These are phyloP conservation scores for Montifringilla adamsi DNA, from an alignment of 2,113 vertebrate species.

Conservation along the genomic window DNA sequence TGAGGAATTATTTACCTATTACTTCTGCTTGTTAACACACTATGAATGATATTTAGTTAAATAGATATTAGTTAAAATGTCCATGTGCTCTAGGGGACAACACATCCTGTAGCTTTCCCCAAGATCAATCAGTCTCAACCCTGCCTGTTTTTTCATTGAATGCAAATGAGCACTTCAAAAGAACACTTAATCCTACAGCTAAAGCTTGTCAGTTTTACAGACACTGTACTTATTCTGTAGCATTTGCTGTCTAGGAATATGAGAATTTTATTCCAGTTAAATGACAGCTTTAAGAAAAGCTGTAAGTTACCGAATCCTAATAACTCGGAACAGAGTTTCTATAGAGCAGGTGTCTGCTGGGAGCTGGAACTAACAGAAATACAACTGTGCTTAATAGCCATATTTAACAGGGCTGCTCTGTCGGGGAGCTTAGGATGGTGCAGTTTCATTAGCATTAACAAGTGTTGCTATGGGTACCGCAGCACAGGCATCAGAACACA, in stretches of 20 bases:
- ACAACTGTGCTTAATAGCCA: conserved; percentile 68
- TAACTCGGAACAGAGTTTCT: conserved; percentile 34
- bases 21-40: conserved; percentile 43
- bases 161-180: conserved; percentile 57
- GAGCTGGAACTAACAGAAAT: conserved; percentile 67
- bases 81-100: not conserved
- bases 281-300: conserved; percentile 47
- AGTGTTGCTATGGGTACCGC: conserved; percentile 81
- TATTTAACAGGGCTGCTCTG: conserved; percentile 75
- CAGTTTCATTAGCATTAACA: conserved; percentile 78
- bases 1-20: conserved; percentile 36
- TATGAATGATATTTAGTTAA: conserved; percentile 25
- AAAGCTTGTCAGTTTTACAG: conserved; percentile 39
- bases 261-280: conserved; percentile 3
- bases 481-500: conserved; percentile 61
- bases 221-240: not conserved
- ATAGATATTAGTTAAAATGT: conserved; percentile 16
- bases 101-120: not conserved
- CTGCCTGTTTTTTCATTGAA: conserved; percentile 32
- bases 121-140: conserved; percentile 36
- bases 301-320: conserved; percentile 29
- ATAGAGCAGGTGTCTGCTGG: conserved; percentile 56
- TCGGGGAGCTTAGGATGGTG: conserved; percentile 71
- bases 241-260: not conserved
- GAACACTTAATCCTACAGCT: conserved; percentile 28